These are phyloP conservation scores for Hylyphantes graminicola DNA, from an alignment of 1,140 invertebrate species.

Conservation along the genomic window DNA sequence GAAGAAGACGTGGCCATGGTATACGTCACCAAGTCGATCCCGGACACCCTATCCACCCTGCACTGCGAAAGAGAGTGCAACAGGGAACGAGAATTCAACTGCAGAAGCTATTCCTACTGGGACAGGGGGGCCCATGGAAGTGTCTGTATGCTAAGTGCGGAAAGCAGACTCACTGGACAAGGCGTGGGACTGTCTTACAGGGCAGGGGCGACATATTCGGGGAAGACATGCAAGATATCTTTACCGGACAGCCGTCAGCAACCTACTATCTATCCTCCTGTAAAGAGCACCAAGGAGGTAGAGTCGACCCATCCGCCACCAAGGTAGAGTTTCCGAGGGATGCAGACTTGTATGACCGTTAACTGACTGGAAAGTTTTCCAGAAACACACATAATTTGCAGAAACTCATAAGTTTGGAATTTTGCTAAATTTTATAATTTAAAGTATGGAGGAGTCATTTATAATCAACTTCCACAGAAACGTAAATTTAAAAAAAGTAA, in stretches of 20 bases:
- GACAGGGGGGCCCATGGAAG: conserved; percentile 61
- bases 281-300: neutral
- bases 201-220: conserved; percentile 67
- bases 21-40: conserved; percentile 67
- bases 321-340: neutral
- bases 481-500: no score
- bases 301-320: neutral
- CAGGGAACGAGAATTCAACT: conserved; percentile 69
- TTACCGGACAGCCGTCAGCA: neutral
- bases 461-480: no score
- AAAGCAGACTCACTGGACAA: conserved; percentile 66
- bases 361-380: neutral
- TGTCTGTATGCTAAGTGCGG: conserved; percentile 68
- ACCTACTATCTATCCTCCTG: conserved; percentile 23
- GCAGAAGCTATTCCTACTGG: conserved; percentile 70
- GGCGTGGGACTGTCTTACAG: conserved; percentile 67
- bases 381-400: no score
- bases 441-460: no score
- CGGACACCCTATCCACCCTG: conserved; percentile 62
- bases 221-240: conserved; percentile 65
- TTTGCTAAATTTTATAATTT: no score
- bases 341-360: no score
- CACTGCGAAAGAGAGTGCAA: conserved; percentile 70
- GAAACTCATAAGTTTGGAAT: no score
- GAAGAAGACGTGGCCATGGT: conserved; percentile 55